phyloP scores from a whole-genome alignment of 2,888 invertebrate species.

The Troglohyphantes excavatus region DNA sequence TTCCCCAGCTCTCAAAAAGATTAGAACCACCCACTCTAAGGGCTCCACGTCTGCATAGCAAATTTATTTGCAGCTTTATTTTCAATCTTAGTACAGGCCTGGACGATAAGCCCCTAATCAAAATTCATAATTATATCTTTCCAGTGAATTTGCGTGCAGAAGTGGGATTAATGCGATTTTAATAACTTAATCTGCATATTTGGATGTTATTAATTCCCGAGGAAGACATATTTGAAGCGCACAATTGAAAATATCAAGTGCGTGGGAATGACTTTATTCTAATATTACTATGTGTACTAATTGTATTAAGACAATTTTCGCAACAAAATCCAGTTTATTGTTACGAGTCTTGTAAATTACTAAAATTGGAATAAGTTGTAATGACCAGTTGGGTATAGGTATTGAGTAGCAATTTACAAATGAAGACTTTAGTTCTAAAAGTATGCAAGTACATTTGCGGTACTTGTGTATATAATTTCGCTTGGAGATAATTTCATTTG shows the following conservation, averaged over 20 bases:
- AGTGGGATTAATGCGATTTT: conserved; percentile 29
- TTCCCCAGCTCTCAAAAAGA: not conserved
- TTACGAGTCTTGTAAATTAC: too few species aligned
- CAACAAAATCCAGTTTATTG: too few species aligned
- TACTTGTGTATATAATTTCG: too few species aligned
- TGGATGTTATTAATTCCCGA: conserved; percentile 10
- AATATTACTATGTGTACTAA: not conserved
- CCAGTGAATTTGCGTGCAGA: not conserved
- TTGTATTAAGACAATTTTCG: too few species aligned
- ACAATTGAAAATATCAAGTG: not conserved
- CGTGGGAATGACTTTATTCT: not conserved
- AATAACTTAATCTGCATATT: conserved; percentile 40
- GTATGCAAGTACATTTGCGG: too few species aligned
- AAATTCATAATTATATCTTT: conserved; percentile 41
- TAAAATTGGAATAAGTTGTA: too few species aligned
- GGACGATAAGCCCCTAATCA: conserved; percentile 27
- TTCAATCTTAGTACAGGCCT: not conserved
- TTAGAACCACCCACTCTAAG: not conserved
- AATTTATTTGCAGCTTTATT: conserved; percentile 5
- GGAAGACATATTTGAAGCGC: not conserved
- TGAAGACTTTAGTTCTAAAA: too few species aligned
- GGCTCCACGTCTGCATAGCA: not conserved
- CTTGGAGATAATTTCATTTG: too few species aligned
- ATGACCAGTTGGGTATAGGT: too few species aligned
- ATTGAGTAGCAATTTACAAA: too few species aligned